Evolutionary conservation across 2,888 invertebrate genomes (phyloP).

Genomic region (Aspidiotus rigidus): DNA sequence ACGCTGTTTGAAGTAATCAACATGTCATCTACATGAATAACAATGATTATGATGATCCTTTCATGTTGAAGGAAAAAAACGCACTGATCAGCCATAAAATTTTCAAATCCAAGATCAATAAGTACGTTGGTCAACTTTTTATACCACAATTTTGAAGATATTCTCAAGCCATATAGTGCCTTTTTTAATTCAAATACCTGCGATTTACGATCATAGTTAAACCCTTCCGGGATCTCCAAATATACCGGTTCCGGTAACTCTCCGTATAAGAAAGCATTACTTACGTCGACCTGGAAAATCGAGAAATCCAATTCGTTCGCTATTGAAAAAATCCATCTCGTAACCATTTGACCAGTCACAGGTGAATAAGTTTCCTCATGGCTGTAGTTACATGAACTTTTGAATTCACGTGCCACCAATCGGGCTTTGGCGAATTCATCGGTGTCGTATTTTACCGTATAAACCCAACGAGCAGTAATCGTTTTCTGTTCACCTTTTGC

Average conservation of each 20-base stretch:
- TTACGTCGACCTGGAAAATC: neutral
- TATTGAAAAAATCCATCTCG: neutral
- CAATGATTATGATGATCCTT: neutral
- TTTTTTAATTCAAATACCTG: neutral
- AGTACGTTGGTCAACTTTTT: neutral
- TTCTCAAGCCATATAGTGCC: neutral
- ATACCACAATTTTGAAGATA: neutral
- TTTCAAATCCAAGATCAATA: no score
- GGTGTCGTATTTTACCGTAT: neutral
- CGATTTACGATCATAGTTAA: neutral
- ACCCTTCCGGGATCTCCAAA: neutral
- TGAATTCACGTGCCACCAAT: neutral
- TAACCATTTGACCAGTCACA: neutral
- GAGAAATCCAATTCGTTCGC: neutral
- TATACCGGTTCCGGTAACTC: neutral
- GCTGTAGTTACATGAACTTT: neutral
- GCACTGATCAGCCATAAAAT: neutral
- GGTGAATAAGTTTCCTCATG: neutral
- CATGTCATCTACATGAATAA: conserved; percentile 2
- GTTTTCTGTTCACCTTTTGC: neutral
- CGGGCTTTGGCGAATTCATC: conserved; percentile 1
- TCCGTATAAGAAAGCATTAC: neutral
- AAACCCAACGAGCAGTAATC: neutral
- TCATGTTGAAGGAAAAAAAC: neutral
- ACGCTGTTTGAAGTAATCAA: neutral